phyloP scores from a whole-genome alignment of 2,888 invertebrate species.

The Synergus itoensis region DNA sequence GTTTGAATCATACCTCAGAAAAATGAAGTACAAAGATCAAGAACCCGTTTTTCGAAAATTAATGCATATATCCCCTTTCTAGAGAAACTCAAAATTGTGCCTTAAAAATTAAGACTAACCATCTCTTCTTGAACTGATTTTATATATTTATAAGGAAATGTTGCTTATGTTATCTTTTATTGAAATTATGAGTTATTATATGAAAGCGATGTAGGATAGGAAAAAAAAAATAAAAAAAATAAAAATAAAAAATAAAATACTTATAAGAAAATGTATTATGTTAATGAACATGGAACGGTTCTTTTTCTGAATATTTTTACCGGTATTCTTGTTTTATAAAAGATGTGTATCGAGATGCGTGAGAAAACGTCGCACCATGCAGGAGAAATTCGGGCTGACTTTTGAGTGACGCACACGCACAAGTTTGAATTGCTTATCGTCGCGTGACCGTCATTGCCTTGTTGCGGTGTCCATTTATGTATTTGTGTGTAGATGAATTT shows the following conservation, averaged over 20 bases:
- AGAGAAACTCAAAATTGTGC: too few relatives aligned
- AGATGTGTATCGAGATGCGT: slow-evolving; percentile 58
- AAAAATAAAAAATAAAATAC: slow-evolving; percentile 49
- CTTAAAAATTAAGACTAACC: too few relatives aligned
- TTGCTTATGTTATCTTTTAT: too few relatives aligned
- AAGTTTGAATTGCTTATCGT: slow-evolving; percentile 59
- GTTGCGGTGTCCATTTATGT: slow-evolving; percentile 6
- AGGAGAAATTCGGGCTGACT: slow-evolving; percentile 64
- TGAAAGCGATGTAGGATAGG: too few relatives aligned
- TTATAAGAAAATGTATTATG: slow-evolving; percentile 44
- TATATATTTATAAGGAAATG: too few relatives aligned
- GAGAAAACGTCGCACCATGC: slow-evolving; percentile 61
- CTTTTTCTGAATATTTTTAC: slow-evolving; percentile 50
- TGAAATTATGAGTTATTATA: too few relatives aligned
- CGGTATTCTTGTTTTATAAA: slow-evolving; percentile 49
- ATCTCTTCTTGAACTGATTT: too few relatives aligned
- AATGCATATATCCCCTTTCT: too few relatives aligned
- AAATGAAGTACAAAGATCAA: too few relatives aligned
- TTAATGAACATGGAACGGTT: slow-evolving; percentile 1
- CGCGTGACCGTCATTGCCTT: slow-evolving; percentile 64
- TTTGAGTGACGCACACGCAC: slow-evolving; percentile 73
- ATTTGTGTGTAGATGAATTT: background rate
- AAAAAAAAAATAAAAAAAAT: too few relatives aligned
- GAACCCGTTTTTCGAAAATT: too few relatives aligned
- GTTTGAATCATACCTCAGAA: background rate